Base-by-base conservation (phyloP, 2,888 invertebrate genomes). In the Limnephilus auricula region DNA sequence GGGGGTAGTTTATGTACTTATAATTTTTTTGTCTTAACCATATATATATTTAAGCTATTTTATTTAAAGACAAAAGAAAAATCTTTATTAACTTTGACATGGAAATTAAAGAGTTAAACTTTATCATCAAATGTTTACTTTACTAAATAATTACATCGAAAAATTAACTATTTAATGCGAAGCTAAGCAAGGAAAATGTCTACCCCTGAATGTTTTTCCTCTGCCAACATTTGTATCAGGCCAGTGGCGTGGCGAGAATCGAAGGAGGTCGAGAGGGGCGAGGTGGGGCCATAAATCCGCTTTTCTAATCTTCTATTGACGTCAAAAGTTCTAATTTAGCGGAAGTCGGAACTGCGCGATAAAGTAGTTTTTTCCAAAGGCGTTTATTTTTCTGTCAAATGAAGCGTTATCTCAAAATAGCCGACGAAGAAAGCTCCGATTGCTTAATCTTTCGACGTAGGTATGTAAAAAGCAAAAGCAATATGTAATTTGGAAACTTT, bases 301-400 rank as follows among this genome's bases (percentile, higher is more conserved):
- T 90, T 93, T 92, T 93, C 93, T 93, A 93, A 93, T 93, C 93
- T 92, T 91, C 92, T 91, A 93, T 93, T 93, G 93, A 93, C 92
- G 93, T 93, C 93, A 92, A 91, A 93, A 92, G 92, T 93, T 93
- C 93, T 93, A 92, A 93, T 93, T 92, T 93, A 92, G 91, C 93
- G 92, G 91, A 92, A 93, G 92, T 92, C 90, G 91, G 91, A 92
- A 90, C 92, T 89, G 86, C 83, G 86, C 90, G 89, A 91, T 89
- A 92, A 89, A 89, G 88, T 83, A 91, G 65, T 88, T 88, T 91
- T 91, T 92, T 91, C 90, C 89, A 85, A 88, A 83, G 85, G 80
- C 91, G 91, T 91, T 87, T 90, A 91, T 92, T 92, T 92, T 91
- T 92, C 92, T 92, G 90, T 91, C 82, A 89, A 90, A 92, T 83